A percentile compares a stretch with the other conserved stretches of the same genome.
phyloP scores from a whole-genome alignment of 1,140 invertebrate genomes.

The Steinernema feltiae region DNA sequence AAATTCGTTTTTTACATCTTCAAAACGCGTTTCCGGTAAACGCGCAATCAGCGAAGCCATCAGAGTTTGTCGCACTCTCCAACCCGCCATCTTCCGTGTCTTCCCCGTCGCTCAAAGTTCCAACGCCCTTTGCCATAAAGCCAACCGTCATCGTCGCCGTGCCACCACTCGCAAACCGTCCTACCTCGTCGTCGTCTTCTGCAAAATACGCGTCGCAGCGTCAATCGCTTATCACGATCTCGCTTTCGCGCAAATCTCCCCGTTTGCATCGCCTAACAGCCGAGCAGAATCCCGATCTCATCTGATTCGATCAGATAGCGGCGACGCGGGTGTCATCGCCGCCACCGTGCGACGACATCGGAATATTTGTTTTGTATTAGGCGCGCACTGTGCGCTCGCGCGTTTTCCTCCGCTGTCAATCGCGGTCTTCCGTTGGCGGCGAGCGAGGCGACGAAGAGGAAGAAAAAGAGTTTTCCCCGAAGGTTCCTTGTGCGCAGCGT shows the following conservation, averaged over 20 bases:
- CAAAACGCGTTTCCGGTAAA: no score
- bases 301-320: background rate
- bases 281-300: background rate
- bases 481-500: background rate
- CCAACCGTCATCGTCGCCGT: no score
- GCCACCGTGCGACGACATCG: background rate
- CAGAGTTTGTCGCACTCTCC: no score
- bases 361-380: constrained; percentile 14
- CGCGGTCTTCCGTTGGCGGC: background rate
- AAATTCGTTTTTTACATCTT: no score
- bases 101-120: no score
- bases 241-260: background rate
- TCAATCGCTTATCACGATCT: constrained; percentile 4
- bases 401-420: background rate
- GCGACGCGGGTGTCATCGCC: background rate
- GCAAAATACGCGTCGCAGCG: background rate
- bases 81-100: no score
- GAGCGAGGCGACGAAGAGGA: background rate
- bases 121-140: no score
- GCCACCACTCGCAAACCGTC: no score
- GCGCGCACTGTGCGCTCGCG: background rate
- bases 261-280: background rate
- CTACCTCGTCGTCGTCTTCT: background rate
- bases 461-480: background rate
- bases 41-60: no score